Conservation (phyloP, 2,888 invertebrate species). For the Euplexia lucipara region DNA sequence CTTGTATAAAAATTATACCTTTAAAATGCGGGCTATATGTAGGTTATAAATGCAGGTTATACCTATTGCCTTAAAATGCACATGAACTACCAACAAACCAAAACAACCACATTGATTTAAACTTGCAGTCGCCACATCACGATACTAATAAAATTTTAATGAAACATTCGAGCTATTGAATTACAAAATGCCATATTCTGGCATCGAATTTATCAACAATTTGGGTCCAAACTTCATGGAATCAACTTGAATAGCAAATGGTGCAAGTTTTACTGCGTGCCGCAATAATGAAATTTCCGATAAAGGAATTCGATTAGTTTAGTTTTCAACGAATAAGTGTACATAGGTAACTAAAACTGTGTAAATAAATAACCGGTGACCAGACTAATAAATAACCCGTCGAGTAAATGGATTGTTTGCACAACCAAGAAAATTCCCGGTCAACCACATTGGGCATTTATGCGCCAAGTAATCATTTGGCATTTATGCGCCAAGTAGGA, state of each 20-base stretch:
- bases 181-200: constrained; percentile 47
- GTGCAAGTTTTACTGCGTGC: constrained; percentile 71
- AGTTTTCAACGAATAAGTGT: constrained; percentile 32
- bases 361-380: background rate
- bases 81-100: background rate
- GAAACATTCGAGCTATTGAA: constrained; percentile 35
- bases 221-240: constrained; percentile 58
- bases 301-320: constrained; percentile 60
- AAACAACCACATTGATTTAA: constrained; percentile 8
- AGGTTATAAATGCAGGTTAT: too few species aligned
- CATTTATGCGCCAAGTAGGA: too few species aligned
- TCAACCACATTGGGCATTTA: too few species aligned
- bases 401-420: too few species aligned
- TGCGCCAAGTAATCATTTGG: too few species aligned
- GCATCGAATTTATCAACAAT: constrained; percentile 71
- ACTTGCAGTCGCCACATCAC: background rate
- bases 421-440: too few species aligned
- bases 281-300: constrained; percentile 77
- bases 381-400: too few species aligned
- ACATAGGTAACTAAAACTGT: background rate
- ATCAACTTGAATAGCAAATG: constrained; percentile 68
- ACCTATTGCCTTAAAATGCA: too few species aligned
- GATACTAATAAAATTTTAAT: constrained; percentile 38
- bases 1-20: too few species aligned
- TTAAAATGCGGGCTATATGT: too few species aligned